Evolutionary conservation across 2,888 invertebrate species (phyloP).

Genomic region (Drosophila monieri): DNA sequence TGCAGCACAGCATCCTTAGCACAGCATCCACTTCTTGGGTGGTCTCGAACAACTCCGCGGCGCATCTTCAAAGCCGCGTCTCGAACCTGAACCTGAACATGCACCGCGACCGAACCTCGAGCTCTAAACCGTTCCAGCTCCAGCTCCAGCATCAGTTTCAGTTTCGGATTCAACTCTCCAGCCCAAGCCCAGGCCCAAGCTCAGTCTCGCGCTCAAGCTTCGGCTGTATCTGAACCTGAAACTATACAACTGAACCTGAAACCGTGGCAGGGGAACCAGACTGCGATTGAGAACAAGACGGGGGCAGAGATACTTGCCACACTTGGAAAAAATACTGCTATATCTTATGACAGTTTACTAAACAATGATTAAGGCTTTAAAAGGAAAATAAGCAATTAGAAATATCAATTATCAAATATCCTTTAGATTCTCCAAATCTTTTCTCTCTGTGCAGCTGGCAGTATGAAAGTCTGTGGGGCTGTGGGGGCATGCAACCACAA

Average conservation of each 20-base stretch:
- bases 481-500: constrained; percentile 49
- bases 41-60: constrained; percentile 83
- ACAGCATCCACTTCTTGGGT: constrained; percentile 79
- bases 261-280: constrained; percentile 21
- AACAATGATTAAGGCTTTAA: neutral
- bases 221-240: constrained; percentile 43
- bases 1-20: constrained; percentile 55
- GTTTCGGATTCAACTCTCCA: neutral
- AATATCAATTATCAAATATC: neutral
- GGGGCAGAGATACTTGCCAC: constrained; percentile 36
- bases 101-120: constrained; percentile 62
- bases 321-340: neutral
- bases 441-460: constrained; percentile 16
- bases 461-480: constrained; percentile 30
- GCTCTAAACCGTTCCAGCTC: constrained; percentile 32
- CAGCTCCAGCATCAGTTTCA: constrained; percentile 24
- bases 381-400: neutral
- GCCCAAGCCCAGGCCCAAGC: constrained; percentile 13
- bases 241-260: constrained; percentile 23
- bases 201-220: constrained; percentile 3
- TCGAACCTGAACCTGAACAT: constrained; percentile 82
- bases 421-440: neutral
- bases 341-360: neutral
- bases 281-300: constrained; percentile 47
- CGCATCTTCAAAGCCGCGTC: constrained; percentile 80